Percentiles rank a stretch among this genome's conserved stretches.
phyloP scores from a whole-genome alignment of 2,113 vertebrate genomes.

The Poecile atricapillus region DNA sequence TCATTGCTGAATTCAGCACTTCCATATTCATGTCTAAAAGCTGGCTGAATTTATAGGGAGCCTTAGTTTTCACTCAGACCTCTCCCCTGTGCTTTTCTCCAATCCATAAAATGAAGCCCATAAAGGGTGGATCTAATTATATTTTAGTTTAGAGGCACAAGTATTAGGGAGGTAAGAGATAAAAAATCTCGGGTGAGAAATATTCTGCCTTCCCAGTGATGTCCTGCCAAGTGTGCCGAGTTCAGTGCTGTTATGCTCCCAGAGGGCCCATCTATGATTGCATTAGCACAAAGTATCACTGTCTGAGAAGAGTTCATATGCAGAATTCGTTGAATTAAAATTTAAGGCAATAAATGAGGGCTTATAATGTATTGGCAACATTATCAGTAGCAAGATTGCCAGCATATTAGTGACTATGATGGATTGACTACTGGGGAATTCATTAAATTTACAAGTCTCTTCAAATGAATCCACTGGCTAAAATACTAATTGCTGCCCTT shows the following conservation, averaged over 20 bases:
- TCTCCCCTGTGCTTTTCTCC: not conserved
- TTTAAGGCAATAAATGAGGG: slow-evolving; percentile 35
- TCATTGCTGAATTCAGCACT: slow-evolving; percentile 16
- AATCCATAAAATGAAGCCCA: not conserved
- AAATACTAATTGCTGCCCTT: slow-evolving; percentile 40
- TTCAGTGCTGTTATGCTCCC: slow-evolving; percentile 2
- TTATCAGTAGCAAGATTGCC: slow-evolving; percentile 27
- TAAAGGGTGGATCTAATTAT: not conserved
- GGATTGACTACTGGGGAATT: slow-evolving; percentile 24
- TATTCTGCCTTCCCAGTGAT: not conserved
- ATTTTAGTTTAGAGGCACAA: not conserved
- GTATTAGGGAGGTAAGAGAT: not conserved
- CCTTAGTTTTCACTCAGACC: not conserved
- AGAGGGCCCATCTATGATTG: not conserved
- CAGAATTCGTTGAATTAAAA: slow-evolving; percentile 35
- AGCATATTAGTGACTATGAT: slow-evolving; percentile 33
- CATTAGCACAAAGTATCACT: not conserved
- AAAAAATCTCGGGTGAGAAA: not conserved
- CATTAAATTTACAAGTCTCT: slow-evolving; percentile 44
- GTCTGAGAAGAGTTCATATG: not conserved
- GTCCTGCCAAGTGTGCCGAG: not conserved
- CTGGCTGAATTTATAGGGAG: not conserved
- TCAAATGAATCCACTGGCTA: slow-evolving; percentile 14
- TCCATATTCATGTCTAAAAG: not conserved
- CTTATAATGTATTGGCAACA: slow-evolving; percentile 36